Evolutionary conservation across 1,140 invertebrate genomes (phyloP), one percentile per base, ranked within the genome.

Genomic region (Drosophila seguyi): DNA sequence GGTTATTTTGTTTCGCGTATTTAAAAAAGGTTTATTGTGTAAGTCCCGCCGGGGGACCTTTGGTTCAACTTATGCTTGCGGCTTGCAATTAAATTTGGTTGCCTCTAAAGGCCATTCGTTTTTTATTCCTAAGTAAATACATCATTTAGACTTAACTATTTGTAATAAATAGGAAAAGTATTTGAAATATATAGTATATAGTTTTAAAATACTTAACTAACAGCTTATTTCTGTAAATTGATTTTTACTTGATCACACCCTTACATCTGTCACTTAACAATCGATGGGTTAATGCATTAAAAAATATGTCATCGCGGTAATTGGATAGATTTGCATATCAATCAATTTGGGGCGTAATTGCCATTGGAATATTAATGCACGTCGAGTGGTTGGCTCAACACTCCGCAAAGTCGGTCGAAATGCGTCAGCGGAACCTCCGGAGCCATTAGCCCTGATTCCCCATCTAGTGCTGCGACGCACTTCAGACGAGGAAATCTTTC

Each of bases 1-100:
- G 68, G 53, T 58, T 65, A 48, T 59, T 60, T 58, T 29, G 29
- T 52, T 48, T 53, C 39, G 60, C 55, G 63, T 71, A 69, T 41
- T 63, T 57, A 57, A 80, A 80, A 80, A 69, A 69, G 74, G 78
- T 81, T 85, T 81, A 77, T 74, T 73, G 44, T 81, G 65, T 66
- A 81, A 73, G 44, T 45, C 68, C 36, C 29, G 36, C 44, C 36
- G 11, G 11, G 53, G 67, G 44, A 58, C 52, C 66, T 48, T 71
- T 72, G 71, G 52, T 72, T 34, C 42, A 58, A 59, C 66, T 50
- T 74, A 20, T 52, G 68, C 18, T 34, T 72, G 53, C 22, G 53
- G 65, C 36, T 34, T 7, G 41, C 36, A 56, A 69, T 57, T 57
- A 72, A 42, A 67, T 53, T 7, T 38, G 45, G 45, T 11, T 25